Evolutionary conservation across 2,113 vertebrate species (phyloP).

Genomic region (Stigmatopora nigra): DNA sequence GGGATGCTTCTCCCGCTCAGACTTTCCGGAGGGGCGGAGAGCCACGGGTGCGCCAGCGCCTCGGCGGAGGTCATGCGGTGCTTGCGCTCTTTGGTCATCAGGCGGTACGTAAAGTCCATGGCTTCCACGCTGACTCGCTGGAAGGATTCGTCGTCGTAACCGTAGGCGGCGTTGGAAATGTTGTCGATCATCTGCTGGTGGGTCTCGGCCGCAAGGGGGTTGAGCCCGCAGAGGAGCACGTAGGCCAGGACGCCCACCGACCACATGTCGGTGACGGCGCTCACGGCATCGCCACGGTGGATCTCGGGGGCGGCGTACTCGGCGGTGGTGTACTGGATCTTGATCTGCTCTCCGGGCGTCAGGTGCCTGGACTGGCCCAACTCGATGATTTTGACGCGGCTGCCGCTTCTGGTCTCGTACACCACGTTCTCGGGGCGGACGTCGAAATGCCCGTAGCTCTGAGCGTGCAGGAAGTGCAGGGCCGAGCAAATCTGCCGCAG

Average conservation of each 20-base stretch:
- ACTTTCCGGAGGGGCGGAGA: slow-evolving; percentile 79
- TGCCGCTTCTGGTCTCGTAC: slow-evolving; percentile 86
- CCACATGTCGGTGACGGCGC: slow-evolving; percentile 95
- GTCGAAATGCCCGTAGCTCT: slow-evolving; percentile 90
- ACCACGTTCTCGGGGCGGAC: slow-evolving; percentile 95
- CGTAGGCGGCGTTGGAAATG: slow-evolving; percentile 90
- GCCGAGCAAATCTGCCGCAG: slow-evolving; percentile 86
- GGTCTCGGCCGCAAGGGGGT: slow-evolving; percentile 95
- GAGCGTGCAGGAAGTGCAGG: slow-evolving; percentile 82
- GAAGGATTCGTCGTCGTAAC: slow-evolving; percentile 92
- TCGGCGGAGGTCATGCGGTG: slow-evolving; percentile 92
- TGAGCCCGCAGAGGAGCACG: slow-evolving; percentile 87
- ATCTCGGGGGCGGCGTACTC: slow-evolving; percentile 95
- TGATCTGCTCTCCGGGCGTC: slow-evolving; percentile 89
- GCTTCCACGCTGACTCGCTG: slow-evolving; percentile 83
- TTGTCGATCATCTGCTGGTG: slow-evolving; percentile 96
- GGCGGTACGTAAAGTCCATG: slow-evolving; percentile 89
- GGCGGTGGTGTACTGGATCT: slow-evolving; percentile 85
- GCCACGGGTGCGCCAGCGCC: slow-evolving; percentile 84
- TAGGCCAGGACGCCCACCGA: slow-evolving; percentile 88
- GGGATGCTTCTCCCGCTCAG: slow-evolving; percentile 82
- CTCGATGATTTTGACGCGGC: slow-evolving; percentile 89
- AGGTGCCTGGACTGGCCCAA: slow-evolving; percentile 87
- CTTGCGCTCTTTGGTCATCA: slow-evolving; percentile 91
- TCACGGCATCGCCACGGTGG: slow-evolving; percentile 92